Evolutionary conservation across 1,140 invertebrate species (phyloP).

Genomic region (Drosophila murphyi): DNA sequence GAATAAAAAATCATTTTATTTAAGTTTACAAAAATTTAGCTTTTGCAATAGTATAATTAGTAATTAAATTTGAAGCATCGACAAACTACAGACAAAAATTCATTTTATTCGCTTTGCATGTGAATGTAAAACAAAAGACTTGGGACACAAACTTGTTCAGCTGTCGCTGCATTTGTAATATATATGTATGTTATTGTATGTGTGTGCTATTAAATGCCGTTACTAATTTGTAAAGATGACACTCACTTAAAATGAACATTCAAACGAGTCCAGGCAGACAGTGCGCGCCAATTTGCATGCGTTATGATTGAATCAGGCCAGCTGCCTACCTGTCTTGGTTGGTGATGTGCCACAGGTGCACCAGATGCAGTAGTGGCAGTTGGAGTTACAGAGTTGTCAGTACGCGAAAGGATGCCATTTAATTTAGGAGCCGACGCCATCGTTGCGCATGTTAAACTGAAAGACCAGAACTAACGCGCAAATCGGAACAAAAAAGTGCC

Average conservation of each 20-base stretch:
- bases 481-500: not conserved
- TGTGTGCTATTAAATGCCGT: conserved; percentile 63
- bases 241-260: conserved; percentile 59
- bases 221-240: conserved; percentile 68
- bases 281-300: not conserved
- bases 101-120: not conserved
- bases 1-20: too few relatives aligned
- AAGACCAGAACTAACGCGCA: conserved; percentile 21
- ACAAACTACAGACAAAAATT: not conserved
- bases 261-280: conserved; percentile 26
- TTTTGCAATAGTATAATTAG: too few relatives aligned
- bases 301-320: conserved; percentile 40
- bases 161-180: conserved; percentile 1
- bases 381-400: not conserved
- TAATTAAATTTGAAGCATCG: too few relatives aligned
- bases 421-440: conserved; percentile 21
- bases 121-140: conserved; percentile 45
- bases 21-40: too few relatives aligned
- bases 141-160: conserved; percentile 46
- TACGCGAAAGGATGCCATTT: conserved; percentile 6
- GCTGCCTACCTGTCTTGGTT: conserved; percentile 15
- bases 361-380: conserved; percentile 4
- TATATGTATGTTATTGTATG: not conserved
- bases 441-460: conserved; percentile 24
- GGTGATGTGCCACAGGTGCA: conserved; percentile 28